phyloP scores from a whole-genome alignment of 2,113 vertebrate species.

The Thalassarche chlororhynchos region DNA sequence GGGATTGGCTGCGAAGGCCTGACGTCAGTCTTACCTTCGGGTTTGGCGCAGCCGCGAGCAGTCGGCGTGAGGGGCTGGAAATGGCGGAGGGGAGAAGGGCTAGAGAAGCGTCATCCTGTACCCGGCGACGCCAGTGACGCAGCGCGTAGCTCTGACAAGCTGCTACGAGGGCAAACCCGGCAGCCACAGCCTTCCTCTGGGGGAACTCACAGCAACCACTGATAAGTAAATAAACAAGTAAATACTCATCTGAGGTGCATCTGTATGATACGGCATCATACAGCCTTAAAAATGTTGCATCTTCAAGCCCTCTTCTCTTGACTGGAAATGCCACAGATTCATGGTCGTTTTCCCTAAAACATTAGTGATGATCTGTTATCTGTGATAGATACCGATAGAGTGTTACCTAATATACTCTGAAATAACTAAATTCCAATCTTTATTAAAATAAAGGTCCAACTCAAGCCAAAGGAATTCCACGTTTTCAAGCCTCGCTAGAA shows the following conservation, averaged over 20 bases:
- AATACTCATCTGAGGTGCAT: no score
- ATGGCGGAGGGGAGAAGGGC: background rate
- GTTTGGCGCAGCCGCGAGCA: no score
- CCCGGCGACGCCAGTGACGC: no score
- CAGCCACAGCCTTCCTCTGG: background rate
- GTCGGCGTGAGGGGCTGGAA: accelerated
- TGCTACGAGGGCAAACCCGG: background rate
- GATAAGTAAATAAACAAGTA: accelerated
- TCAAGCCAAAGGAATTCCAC: background rate
- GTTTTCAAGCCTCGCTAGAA: background rate
- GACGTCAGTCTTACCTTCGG: accelerated
- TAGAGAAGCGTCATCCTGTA: accelerated
- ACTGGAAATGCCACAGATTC: background rate
- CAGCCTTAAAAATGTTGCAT: background rate
- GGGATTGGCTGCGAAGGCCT: background rate
- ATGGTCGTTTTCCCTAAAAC: background rate
- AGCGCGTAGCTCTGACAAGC: no score
- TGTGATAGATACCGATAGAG: background rate
- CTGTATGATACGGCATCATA: accelerated
- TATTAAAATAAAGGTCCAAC: background rate
- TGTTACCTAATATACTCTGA: background rate
- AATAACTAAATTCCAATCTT: background rate
- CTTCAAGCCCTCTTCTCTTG: no score
- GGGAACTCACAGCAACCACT: background rate
- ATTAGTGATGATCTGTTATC: no score